Percentiles rank a stretch among this genome's conserved stretches.
Evolutionary conservation across 2,888 invertebrate species (phyloP).

Genomic region (Peribatodes rhomboidaria): DNA sequence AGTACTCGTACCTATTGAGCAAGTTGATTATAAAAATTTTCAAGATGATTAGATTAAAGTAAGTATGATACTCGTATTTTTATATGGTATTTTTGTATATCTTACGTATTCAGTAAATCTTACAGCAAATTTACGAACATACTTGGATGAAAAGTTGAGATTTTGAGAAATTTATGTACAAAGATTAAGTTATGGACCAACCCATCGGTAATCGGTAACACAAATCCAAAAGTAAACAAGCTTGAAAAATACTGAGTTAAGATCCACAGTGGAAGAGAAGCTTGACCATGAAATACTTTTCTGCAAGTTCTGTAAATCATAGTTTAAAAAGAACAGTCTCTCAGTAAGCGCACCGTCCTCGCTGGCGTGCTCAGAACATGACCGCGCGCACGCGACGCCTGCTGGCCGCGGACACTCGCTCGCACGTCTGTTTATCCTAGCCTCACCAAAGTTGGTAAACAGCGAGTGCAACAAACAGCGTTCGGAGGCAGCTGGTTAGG

Average conservation of each 20-base stretch:
- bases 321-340: neutral
- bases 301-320: neutral
- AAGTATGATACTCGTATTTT: neutral
- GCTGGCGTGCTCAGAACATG: conserved; percentile 55
- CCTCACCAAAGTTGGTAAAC: neutral
- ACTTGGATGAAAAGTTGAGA: too few relatives aligned
- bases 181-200: too few relatives aligned
- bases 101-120: too few relatives aligned
- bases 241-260: neutral
- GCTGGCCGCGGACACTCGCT: conserved; percentile 69
- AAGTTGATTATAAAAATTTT: too few relatives aligned
- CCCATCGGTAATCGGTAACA: too few relatives aligned
- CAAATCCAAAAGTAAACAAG: neutral
- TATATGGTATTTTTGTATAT: too few relatives aligned
- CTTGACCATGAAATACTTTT: neutral
- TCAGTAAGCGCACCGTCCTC: conserved; percentile 44
- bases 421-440: conserved; percentile 33
- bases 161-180: too few relatives aligned
- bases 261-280: too few relatives aligned
- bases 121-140: too few relatives aligned
- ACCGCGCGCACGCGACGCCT: conserved; percentile 76
- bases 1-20: too few relatives aligned
- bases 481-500: neutral
- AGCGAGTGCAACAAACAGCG: conserved; percentile 10
- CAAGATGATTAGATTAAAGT: neutral